Evolutionary conservation across 2,113 vertebrate species (phyloP).

Genomic region (Lagopus leucura): DNA sequence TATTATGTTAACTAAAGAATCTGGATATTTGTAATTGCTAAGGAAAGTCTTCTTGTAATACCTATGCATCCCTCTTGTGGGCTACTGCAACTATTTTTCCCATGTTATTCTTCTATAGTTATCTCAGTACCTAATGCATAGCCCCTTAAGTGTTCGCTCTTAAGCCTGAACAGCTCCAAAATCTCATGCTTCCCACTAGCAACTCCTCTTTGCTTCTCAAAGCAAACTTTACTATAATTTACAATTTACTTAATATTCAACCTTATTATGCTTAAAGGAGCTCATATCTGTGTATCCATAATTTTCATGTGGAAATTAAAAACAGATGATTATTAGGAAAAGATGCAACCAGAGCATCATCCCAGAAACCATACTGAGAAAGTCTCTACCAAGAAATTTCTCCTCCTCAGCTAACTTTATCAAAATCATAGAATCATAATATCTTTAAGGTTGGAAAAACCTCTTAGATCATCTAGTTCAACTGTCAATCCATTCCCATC

Average conservation of each 20-base stretch:
- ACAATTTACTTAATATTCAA: background rate
- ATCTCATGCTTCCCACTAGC: background rate
- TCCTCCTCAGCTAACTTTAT: background rate
- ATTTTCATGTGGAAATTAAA: background rate
- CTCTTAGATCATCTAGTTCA: too few relatives aligned
- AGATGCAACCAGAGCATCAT: background rate
- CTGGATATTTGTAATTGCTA: background rate
- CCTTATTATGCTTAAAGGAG: background rate
- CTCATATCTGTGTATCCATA: background rate
- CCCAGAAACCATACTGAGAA: background rate
- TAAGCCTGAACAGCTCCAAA: background rate
- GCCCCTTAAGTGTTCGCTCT: background rate
- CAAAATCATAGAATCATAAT: background rate
- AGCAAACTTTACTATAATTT: background rate
- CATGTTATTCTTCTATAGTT: background rate
- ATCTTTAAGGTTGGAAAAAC: too few relatives aligned
- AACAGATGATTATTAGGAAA: background rate
- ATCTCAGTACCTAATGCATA: fast-evolving
- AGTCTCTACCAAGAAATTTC: background rate
- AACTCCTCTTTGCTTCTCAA: background rate
- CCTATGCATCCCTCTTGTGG: fast-evolving
- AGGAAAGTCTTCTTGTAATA: background rate
- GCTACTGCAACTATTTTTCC: background rate
- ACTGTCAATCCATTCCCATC: too few relatives aligned
- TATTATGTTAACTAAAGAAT: background rate